Evolutionary conservation across 2,888 invertebrate species (phyloP), one percentile per base, ranked within the genome.

Genomic region (Eristalis tenax): DNA sequence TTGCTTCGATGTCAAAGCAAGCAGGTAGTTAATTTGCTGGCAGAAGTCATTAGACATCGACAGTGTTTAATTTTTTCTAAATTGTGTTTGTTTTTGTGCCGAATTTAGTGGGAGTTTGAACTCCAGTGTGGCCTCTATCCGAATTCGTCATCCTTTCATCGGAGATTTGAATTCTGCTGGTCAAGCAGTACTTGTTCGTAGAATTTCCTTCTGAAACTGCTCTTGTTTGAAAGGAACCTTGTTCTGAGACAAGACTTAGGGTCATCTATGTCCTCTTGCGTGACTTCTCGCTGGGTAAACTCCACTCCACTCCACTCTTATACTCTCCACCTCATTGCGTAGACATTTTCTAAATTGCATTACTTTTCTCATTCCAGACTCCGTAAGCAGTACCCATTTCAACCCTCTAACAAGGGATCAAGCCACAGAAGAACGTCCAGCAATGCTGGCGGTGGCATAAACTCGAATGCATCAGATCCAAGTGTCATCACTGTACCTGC

Each of bases 351-450:
- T 2, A 57, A 4, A 18, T 38, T n/a, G 57, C 15, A n/a, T 13
- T 1, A 11, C 43, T 22, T 56, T 68, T 56, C 18, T 61, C 1
- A 56, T 89, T 86, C 1, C 75, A 92, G 93, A 69, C 89, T 92
- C n/a, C 92, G 92, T 74, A 92, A 92, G 81, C 92, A 92, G 79
- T 92, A 92, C 89, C 92, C 92, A 0, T 91, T 90, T 64, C 90
- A 91, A 22, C n/a, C 66, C 40, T 35, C 88, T 71, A 78, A 90
- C 32, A 89, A 13, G 61, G 11, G 22, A 11, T 50, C 32, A 0
- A 8, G 11, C 23, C 1, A 11, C 22, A 81, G 75, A 63, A 76
- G 66, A 61, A 73, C 40, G 15, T 69, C 71, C 10, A 78, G 65
- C 40, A 84, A 76, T 50, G 78, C 59, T 18, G 77, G 83, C 64